Conservation (phyloP, 2,797 vertebrate species). For the Notolabrus celidotus region DNA sequence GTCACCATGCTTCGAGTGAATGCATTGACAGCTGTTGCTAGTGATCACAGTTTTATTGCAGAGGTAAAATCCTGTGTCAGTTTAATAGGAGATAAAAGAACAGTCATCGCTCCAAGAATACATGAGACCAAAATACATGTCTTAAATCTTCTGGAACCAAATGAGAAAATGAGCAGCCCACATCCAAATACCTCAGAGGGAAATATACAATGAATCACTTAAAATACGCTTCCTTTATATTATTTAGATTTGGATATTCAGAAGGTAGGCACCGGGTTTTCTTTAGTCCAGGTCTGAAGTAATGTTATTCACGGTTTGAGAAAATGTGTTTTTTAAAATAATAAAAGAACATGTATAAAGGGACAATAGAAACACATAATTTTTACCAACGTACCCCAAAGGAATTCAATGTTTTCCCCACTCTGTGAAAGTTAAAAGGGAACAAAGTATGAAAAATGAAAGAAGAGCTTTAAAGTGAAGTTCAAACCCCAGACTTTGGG, state of each 20-base stretch:
- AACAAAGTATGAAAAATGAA: no score
- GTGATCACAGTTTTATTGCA: not conserved
- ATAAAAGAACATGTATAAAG: no score
- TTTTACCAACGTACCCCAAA: no score
- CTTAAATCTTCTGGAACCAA: not conserved
- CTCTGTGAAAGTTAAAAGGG: no score
- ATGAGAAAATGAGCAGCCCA: not conserved
- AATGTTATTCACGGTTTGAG: not conserved
- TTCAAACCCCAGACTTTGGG: no score
- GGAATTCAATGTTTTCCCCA: no score
- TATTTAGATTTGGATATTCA: not conserved
- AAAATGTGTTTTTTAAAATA: not conserved
- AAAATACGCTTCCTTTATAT: not conserved
- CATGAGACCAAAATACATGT: not conserved
- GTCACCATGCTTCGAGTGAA: no score
- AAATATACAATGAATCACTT: not conserved
- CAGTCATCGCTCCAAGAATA: not conserved
- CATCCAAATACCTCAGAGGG: not conserved
- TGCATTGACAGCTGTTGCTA: no score
- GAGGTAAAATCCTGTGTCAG: not conserved
- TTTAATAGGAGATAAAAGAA: not conserved
- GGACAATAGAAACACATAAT: no score
- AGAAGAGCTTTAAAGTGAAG: no score
- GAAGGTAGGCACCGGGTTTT: not conserved
- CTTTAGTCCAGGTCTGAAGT: not conserved